Evolutionary conservation across 23 tunicate species (phyloP).

Genomic region (Diplosoma virens): DNA sequence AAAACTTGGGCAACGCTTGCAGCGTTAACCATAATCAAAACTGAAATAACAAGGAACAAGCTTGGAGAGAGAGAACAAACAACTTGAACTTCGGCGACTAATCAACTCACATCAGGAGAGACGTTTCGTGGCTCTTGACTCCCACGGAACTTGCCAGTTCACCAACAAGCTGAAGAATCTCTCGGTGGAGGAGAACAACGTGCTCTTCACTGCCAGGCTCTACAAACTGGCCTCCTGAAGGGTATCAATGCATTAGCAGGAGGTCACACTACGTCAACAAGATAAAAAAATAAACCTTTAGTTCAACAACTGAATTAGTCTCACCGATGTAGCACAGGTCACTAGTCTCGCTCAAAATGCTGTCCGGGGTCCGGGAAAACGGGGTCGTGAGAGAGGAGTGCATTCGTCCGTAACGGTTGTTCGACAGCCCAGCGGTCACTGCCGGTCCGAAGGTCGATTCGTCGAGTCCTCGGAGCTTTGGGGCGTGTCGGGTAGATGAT

Average conservation of each 20-base stretch:
- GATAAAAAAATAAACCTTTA: too few relatives aligned
- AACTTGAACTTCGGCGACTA: too few relatives aligned
- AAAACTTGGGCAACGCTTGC: too few relatives aligned
- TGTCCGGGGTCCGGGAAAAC: conserved; percentile 51
- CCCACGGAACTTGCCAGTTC: conserved; percentile 87
- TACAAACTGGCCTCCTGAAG: conserved; percentile 49
- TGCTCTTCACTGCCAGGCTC: conserved; percentile 64
- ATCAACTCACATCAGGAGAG: conserved; percentile 52
- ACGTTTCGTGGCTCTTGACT: conserved; percentile 71
- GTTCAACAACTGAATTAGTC: too few relatives aligned
- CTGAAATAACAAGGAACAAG: too few relatives aligned
- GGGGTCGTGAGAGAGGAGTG: conserved; percentile 34
- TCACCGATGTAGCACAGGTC: conserved; percentile 51
- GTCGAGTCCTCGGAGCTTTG: conserved; percentile 50
- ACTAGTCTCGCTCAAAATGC: conserved; percentile 56
- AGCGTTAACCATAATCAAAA: too few relatives aligned
- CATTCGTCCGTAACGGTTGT: background rate
- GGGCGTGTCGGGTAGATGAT: conserved; percentile 34
- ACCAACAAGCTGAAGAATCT: conserved; percentile 55
- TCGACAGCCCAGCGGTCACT: conserved; percentile 26
- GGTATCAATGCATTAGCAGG: background rate
- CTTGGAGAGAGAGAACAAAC: too few relatives aligned
- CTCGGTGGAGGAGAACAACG: conserved; percentile 47
- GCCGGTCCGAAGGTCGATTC: conserved; percentile 42
- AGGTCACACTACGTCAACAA: background rate